These are phyloP conservation scores for Mustela nigripes DNA, from an alignment of 2,113 vertebrate genomes.

Conservation along the genomic window DNA sequence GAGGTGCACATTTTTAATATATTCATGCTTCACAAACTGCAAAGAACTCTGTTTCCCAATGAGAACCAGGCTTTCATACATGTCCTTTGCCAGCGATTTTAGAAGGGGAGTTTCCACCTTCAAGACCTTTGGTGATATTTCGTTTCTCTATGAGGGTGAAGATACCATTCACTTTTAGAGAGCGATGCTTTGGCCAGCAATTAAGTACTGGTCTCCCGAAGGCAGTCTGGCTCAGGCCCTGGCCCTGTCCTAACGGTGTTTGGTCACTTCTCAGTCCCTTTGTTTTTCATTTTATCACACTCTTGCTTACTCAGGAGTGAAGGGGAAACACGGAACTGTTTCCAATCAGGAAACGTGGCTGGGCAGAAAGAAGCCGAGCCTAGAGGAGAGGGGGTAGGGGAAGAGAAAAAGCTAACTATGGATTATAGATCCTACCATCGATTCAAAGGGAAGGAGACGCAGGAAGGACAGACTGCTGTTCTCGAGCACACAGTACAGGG, in stretches of 20 bases:
- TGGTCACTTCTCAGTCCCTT: not conserved
- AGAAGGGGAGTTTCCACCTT: not conserved
- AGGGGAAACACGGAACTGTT: conserved; percentile 3
- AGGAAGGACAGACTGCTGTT: not conserved
- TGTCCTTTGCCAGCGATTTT: conserved; percentile 19
- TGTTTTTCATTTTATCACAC: not conserved
- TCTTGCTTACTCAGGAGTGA: not conserved
- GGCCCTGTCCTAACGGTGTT: not conserved
- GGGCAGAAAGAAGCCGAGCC: not conserved
- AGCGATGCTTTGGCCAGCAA: not conserved
- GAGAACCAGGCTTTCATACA: not conserved
- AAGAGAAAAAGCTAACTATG: not conserved
- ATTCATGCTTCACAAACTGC: not conserved
- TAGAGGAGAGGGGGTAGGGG: not conserved
- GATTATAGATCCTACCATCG: fast-evolving
- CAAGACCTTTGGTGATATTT: not conserved
- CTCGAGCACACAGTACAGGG: not conserved
- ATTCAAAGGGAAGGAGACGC: too few species aligned
- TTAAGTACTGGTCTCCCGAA: not conserved
- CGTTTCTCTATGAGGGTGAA: fast-evolving
- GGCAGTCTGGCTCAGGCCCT: too few species aligned
- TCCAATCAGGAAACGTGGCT: not conserved
- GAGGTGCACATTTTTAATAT: not conserved
- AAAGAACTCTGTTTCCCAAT: not conserved
- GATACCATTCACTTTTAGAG: not conserved